Percentiles rank a stretch among this genome's conserved stretches.
phyloP scores from a whole-genome alignment of 2,888 invertebrate genomes.

The Drosophila ustulata region DNA sequence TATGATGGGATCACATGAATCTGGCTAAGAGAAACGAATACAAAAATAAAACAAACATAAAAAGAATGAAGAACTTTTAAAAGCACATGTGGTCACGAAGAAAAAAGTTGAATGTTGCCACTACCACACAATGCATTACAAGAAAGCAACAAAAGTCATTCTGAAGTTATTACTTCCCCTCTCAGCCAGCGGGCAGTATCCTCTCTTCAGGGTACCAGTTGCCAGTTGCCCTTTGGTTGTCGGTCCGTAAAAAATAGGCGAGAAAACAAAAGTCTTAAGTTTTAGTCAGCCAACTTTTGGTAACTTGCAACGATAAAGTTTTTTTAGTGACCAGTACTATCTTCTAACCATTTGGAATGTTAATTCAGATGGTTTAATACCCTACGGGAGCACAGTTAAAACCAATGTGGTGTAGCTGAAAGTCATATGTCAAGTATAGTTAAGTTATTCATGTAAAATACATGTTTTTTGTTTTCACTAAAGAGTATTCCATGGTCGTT shows the following conservation, averaged over 20 bases:
- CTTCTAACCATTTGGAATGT: constrained; percentile 41
- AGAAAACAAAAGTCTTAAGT: constrained; percentile 76
- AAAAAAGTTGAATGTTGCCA: constrained; percentile 43
- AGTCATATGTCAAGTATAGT: background rate
- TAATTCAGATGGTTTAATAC: constrained; percentile 22
- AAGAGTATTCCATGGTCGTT: constrained; percentile 14
- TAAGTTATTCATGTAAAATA: background rate
- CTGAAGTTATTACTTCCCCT: constrained; percentile 71
- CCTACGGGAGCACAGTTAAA: background rate
- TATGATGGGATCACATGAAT: constrained; percentile 75
- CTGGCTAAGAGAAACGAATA: constrained; percentile 34
- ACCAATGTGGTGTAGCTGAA: background rate
- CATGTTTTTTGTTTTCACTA: background rate
- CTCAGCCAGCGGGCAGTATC: constrained; percentile 21
- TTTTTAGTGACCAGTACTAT: constrained; percentile 34
- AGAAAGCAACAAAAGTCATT: constrained; percentile 78
- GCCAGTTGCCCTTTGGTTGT: constrained; percentile 65
- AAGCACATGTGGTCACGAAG: constrained; percentile 75
- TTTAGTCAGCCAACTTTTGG: constrained; percentile 65
- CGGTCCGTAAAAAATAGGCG: constrained; percentile 69
- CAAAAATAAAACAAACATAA: constrained; percentile 5
- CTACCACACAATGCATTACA: constrained; percentile 62
- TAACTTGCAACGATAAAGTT: constrained; percentile 66
- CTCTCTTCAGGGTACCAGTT: constrained; percentile 41
- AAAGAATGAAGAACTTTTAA: constrained; percentile 50